Conservation (phyloP, 2,113 vertebrate species). For the Apaloderma vittatum region DNA sequence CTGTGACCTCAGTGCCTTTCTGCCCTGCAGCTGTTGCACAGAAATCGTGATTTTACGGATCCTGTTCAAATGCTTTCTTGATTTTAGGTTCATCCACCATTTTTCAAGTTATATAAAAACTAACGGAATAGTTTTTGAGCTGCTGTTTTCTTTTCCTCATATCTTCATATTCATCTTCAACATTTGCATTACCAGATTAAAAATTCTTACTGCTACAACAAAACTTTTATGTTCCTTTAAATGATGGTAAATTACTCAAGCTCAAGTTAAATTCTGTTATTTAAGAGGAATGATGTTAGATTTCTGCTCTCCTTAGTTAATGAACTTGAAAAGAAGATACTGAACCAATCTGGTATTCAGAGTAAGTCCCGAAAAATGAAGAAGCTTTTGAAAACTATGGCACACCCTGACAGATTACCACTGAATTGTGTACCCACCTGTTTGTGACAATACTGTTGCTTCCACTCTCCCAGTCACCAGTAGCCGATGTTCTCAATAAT, state of each 20-base stretch:
- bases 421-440: slow-evolving; percentile 75
- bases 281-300: background rate
- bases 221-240: background rate
- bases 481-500: slow-evolving; percentile 86
- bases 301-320: background rate
- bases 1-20: background rate
- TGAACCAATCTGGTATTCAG: background rate
- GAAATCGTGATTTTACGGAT: slow-evolving; percentile 3
- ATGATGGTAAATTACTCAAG: background rate
- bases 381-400: background rate
- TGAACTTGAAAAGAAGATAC: background rate
- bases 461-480: slow-evolving; percentile 95
- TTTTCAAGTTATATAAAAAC: background rate
- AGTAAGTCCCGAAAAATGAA: background rate
- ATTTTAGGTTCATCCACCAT: background rate
- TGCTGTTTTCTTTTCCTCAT: background rate
- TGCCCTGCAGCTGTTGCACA: slow-evolving; percentile 7
- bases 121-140: background rate
- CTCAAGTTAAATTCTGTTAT: background rate
- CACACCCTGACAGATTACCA: background rate
- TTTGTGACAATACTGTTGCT: slow-evolving; percentile 99
- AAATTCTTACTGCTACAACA: background rate
- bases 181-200: background rate
- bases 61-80: background rate
- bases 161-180: background rate